Percentiles rank a stretch among this genome's conserved stretches.
Conservation (phyloP, 1,140 invertebrate genomes). For the Lineus longissimus region DNA sequence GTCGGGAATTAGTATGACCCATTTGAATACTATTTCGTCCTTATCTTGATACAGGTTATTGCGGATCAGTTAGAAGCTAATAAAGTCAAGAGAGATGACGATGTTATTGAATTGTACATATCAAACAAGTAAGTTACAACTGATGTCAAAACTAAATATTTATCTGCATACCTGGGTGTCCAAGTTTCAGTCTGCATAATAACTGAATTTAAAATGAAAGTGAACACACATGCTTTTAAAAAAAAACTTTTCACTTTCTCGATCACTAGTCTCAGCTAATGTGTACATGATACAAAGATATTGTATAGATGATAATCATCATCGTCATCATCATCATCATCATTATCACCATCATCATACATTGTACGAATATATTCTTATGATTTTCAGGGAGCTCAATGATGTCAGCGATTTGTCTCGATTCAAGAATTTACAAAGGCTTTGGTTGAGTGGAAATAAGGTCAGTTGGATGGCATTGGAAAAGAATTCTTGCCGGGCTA, state of each 20-base stretch:
- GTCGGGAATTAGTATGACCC: too few relatives aligned
- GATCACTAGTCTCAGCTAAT: not conserved
- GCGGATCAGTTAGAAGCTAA: constrained; percentile 24
- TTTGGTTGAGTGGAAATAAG: constrained; percentile 47
- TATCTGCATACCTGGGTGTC: not conserved
- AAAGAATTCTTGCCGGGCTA: not conserved
- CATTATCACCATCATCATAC: not conserved
- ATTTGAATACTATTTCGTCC: constrained; percentile 5
- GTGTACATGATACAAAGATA: not conserved
- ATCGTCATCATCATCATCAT: not conserved
- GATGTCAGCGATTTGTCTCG: constrained; percentile 32
- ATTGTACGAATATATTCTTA: constrained; percentile 1
- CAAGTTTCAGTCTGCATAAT: not conserved
- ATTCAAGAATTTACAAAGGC: constrained; percentile 34
- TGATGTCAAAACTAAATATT: not conserved
- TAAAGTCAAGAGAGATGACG: constrained; percentile 40
- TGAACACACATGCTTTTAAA: not conserved
- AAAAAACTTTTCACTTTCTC: not conserved
- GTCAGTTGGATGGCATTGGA: constrained; percentile 19
- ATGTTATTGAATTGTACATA: constrained; percentile 44
- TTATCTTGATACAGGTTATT: constrained; percentile 36
- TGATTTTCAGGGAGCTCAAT: constrained; percentile 30
- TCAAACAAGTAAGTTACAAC: constrained; percentile 30
- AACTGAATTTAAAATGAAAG: not conserved
- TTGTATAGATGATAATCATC: not conserved